Evolutionary conservation across 2,888 invertebrate species (phyloP), one percentile per base, ranked within the genome.

Genomic region (Suillia variegata): DNA sequence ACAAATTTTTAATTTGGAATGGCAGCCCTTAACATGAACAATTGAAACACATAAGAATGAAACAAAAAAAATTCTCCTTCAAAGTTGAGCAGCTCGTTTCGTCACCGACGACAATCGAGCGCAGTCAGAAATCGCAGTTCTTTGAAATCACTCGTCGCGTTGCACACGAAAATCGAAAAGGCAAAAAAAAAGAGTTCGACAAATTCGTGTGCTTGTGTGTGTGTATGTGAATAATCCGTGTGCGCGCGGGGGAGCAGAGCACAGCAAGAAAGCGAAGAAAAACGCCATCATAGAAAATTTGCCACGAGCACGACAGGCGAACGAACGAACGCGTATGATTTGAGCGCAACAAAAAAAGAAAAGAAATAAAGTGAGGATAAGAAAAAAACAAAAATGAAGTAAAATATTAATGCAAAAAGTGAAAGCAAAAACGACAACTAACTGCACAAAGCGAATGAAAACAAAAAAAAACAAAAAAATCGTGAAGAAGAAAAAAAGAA

Each of bases 261-360:
- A n/a, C n/a, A n/a, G n/a, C n/a, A n/a, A n/a, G n/a, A 38, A 38
- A 38, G 31, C 12, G 5, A 57, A 42, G 18, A 52, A n/a, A n/a
- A n/a, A n/a, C n/a, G n/a, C n/a, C n/a, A n/a, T n/a, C n/a, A n/a
- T n/a, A n/a, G n/a, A n/a, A 49, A 60, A 48, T 49, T 57, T 60
- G 59, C 59, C 59, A 60, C 59, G 59, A 60, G 38, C 38, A 47
- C 56, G 59, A 42, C 12, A 48, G n/a, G n/a, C n/a, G n/a, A n/a
- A n/a, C n/a, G n/a, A n/a, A n/a, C n/a, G n/a, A n/a, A n/a, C n/a
- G n/a, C n/a, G n/a, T n/a, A n/a, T n/a, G n/a, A n/a, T n/a, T n/a
- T n/a, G n/a, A n/a, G n/a, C n/a, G n/a, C n/a, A n/a, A n/a, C n/a
- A n/a, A n/a, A n/a, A n/a, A n/a, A n/a, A n/a, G n/a, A 8, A 10